Evolutionary conservation across 2,888 invertebrate species (phyloP), one percentile per base, ranked within the genome.

Genomic region (Ptilodon capucinus): DNA sequence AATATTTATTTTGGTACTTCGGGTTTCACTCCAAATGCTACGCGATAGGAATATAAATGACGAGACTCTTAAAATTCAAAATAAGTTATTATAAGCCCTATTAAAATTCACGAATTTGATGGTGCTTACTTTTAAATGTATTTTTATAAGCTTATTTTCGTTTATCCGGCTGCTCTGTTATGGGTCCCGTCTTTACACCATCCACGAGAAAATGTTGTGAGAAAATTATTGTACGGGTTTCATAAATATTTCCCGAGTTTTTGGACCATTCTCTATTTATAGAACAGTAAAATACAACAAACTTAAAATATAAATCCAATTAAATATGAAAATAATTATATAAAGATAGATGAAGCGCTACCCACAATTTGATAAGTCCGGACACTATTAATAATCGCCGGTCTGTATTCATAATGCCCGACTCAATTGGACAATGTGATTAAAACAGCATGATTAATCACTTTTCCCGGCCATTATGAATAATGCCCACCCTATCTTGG

Each of bases 1-100:
- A 59, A 64, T 68, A 64, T 71, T 71, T 63, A 68, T 59, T 47
- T 56, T 42, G 36, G 34, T 45, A 46, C 44, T 48, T 42, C 42
- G 45, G 46, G 56, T 46, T 53, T 49, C 38, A 57, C 50, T 67
- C 50, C 44, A 46, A 57, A 57, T 42, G 48, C 40, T 41, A 14
- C 55, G 43, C 52, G 51, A 30, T 43, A 42, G 43, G 40, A 61
- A 57, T 57, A 53, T 45, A 35, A 51, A 54, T 48, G 23, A 42
- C 30, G 35, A 40, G 34, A n/a, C 50, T 48, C 53, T 44, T 40
- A 42, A 55, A 57, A 53, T 50, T 30, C 44, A 23, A 55, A 45
- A 51, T 49, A 54, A 44, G 47, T 46, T 50, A 21, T 41, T 41
- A 48, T 49, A 44, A 34, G 35, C 39, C 13, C 46, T 32, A 46